Base-by-base conservation (phyloP, 2,797 vertebrate genomes). In the Squalus acanthias region DNA sequence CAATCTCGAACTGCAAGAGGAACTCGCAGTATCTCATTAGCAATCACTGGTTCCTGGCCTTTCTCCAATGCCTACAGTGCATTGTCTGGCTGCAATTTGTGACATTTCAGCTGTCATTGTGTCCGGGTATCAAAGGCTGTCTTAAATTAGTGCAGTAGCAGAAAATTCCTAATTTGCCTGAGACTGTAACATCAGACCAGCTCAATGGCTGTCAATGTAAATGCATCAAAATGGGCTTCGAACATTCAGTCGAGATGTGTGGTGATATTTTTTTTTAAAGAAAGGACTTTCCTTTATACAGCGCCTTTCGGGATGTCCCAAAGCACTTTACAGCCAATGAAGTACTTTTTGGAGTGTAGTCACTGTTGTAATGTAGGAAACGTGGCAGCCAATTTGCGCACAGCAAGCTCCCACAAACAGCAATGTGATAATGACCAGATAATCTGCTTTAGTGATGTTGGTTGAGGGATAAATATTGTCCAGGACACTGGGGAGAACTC, bases 11-110 rank as follows among this genome's bases (percentile, higher is more conserved):
- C 96, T 96, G 97, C 74, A 96, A 69, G 46, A 82, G 39, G 91
- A 97, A 97, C 97, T 97, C 93, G 96, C 97, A 97, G 95, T 96
- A 97, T 97, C 97, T 98, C 97, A 97, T 98, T 98, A 98, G 97
- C 97, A 67, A 95, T 74, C 96, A 97, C 97, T 97, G 98, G 96
- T 96, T 96, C 97, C 97, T 98, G 97, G 95, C 39, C n/a, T 96
- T 89, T 96, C 96, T 98, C 97, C 95, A 97, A 97, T 96, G 96
- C 96, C 85, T 96, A 4, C 96, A 97, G 96, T 96, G 96, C 96
- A 96, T 87, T 96, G 96, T 97, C 96, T 97, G 63, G 96, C 24
- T 24, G 20, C 26, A 50, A 97, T 97, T 96, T 97, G 96, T 96
- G 97, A 96, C 46, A 22, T 79, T 97, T 97, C 96, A 96, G 96